Percentiles rank a stretch among this genome's conserved stretches.
Conservation (phyloP, 2,888 invertebrate genomes). For the Netelia inedita region DNA sequence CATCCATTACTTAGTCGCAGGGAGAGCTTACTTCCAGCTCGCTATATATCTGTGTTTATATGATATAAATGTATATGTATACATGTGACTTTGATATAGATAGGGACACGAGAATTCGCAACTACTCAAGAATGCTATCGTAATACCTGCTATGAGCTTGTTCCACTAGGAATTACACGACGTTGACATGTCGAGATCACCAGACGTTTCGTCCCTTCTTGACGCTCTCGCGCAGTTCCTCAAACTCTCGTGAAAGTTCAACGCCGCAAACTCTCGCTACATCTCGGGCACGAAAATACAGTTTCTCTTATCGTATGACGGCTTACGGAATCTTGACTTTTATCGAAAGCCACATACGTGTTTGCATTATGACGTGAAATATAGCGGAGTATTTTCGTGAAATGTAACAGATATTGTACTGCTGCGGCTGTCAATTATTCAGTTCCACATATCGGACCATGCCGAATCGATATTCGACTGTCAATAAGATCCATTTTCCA, state of each 20-base stretch:
- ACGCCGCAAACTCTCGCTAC: not conserved
- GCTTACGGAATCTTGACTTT: constrained; percentile 30
- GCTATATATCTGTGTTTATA: constrained; percentile 17
- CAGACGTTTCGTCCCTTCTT: not conserved
- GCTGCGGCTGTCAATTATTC: too few species aligned
- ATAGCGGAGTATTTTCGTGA: not conserved
- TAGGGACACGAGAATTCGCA: constrained; percentile 1
- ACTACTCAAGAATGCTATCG: constrained; percentile 50
- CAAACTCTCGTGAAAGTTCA: constrained; percentile 46
- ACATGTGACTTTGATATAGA: not conserved
- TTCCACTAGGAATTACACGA: constrained; percentile 61
- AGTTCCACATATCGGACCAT: too few species aligned
- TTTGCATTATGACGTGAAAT: not conserved
- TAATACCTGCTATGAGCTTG: constrained; percentile 52
- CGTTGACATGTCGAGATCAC: constrained; percentile 50
- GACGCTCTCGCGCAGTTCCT: constrained; percentile 22
- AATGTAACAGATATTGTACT: not conserved
- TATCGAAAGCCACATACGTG: not conserved
- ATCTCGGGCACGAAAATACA: constrained; percentile 8
- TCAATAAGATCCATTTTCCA: too few species aligned
- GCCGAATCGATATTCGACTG: too few species aligned
- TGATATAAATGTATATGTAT: not conserved
- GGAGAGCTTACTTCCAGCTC: constrained; percentile 76
- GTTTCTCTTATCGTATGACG: not conserved
- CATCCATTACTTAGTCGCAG: constrained; percentile 80